These are phyloP conservation scores for Tinea trinotella DNA, from an alignment of 2,888 invertebrate species.

Conservation along the genomic window DNA sequence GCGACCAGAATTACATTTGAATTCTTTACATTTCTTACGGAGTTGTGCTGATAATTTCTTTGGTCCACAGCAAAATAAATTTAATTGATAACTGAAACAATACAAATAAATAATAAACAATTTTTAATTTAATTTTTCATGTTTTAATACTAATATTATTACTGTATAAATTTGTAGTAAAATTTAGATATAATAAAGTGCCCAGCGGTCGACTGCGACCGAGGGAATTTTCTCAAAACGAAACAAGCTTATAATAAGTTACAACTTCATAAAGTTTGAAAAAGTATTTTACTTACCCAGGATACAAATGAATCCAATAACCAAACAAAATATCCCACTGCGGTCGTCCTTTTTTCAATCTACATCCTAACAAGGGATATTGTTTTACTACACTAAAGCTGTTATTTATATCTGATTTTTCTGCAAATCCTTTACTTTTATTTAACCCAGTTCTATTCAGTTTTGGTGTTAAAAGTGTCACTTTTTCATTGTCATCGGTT, in stretches of 20 bases:
- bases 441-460: constrained; percentile 32
- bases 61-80: constrained; percentile 65
- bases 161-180: no score
- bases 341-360: constrained; percentile 55
- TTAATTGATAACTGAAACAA: constrained; percentile 50
- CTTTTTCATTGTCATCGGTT: constrained; percentile 38
- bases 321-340: constrained; percentile 63
- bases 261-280: no score
- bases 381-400: constrained; percentile 44
- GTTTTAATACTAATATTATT: no score
- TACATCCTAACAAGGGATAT: constrained; percentile 53
- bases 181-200: no score
- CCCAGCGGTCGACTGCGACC: no score
- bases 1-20: constrained; percentile 41
- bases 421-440: constrained; percentile 21
- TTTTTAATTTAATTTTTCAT: no score
- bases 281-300: constrained; percentile 50
- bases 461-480: constrained; percentile 42
- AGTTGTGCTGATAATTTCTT: constrained; percentile 60
- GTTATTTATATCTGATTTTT: constrained; percentile 25
- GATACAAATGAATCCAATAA: constrained; percentile 65
- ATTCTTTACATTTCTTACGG: constrained; percentile 44
- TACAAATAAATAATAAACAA: no score
- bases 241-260: no score
- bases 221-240: no score